Evolutionary conservation across 2,113 vertebrate species (phyloP).

Genomic region (Eptesicus fuscus): DNA sequence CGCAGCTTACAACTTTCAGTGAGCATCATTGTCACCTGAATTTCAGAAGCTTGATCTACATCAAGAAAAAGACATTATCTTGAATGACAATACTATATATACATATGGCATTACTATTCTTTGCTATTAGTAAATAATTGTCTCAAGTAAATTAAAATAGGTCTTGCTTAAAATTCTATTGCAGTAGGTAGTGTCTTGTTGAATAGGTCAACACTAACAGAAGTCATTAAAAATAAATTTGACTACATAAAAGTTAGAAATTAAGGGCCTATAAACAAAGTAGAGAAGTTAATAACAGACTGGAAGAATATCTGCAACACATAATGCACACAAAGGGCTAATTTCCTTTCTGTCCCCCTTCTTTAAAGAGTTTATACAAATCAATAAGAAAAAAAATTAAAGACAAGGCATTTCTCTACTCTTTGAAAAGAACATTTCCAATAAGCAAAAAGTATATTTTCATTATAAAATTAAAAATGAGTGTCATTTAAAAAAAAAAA

Average conservation of each 20-base stretch:
- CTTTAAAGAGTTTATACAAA: background rate
- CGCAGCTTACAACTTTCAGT: conserved; percentile 98
- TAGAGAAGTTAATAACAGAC: background rate
- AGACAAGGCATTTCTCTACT: background rate
- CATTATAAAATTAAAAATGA: background rate
- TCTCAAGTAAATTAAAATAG: background rate
- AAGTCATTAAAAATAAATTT: background rate
- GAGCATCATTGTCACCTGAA: conserved; percentile 99
- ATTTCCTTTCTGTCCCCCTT: background rate
- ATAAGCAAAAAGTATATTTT: background rate
- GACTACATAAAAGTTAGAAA: background rate
- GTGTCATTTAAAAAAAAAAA: background rate
- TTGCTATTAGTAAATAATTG: background rate
- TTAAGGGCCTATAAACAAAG: background rate
- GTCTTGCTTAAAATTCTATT: background rate
- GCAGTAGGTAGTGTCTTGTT: background rate
- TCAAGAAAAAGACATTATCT: conserved; percentile 29
- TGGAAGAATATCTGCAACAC: background rate
- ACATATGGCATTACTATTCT: background rate
- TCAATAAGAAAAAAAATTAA: background rate
- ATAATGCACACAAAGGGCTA: background rate
- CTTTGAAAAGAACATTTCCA: conserved; percentile 1
- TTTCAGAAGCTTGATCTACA: conserved; percentile 96
- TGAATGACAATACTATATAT: background rate
- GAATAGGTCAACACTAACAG: background rate